Evolutionary conservation across 2,888 invertebrate species (phyloP), one percentile per base, ranked within the genome.

Genomic region (Cyclophora punctaria): DNA sequence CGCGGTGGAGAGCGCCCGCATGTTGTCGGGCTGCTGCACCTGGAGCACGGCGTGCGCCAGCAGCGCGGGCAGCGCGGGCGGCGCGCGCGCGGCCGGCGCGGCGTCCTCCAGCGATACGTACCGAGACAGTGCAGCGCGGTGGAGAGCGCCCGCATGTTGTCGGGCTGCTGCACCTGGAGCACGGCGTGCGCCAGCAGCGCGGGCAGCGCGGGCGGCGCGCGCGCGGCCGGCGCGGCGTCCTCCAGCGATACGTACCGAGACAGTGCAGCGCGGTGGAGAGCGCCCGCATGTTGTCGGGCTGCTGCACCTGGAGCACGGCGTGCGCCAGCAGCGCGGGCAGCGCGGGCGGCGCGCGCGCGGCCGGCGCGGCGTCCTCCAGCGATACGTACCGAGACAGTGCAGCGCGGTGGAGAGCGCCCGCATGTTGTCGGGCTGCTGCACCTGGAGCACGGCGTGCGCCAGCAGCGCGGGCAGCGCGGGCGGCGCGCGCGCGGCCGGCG

Each of bases 351-450:
- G 20, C 20, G 20, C 20, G 20, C 20, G 20, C 20, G 2, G 20
- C 20, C 20, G 20, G 20, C 20, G 20, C 20, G 20, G 20, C 20
- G 20, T 20, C 20, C 20, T 20, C 20, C 20, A 20, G 20, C 20
- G 20, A 20, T 20, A 20, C 20, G 20, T 20, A 20, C 20, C 20
- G 20, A 20, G 20, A 20, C 20, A 20, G 67, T 95, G 94, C 46
- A 96, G 89, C 6, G 95, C 93, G 0, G 94, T 93, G 40, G 91
- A 91, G 47, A 95, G 84, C 45, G 94, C 71, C 42, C 74, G 7
- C 2, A 33, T 5, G 5, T 20, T 20, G 20, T 20, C 20, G 20
- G 20, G 20, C 20, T 20, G 20, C 20, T 20, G 20, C 20, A 20
- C 20, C 20, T 20, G 20, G 1, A 20, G 56, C 44, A 82, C 64